These are phyloP conservation scores for Clinocottus analis DNA, from an alignment of 2,113 vertebrate species.

Conservation along the genomic window DNA sequence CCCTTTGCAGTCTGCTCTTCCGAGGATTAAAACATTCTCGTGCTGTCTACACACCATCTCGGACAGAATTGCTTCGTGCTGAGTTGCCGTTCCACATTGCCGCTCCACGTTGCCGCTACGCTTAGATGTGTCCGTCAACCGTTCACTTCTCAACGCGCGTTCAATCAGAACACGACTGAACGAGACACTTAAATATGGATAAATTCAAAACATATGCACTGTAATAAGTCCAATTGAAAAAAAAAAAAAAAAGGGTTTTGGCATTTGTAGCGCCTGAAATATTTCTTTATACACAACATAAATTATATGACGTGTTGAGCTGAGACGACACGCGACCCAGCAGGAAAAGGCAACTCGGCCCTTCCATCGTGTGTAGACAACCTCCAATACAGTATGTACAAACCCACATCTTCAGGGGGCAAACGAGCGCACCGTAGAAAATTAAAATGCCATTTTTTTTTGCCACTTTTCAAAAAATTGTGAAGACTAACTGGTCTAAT, in stretches of 20 bases:
- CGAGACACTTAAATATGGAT: not conserved
- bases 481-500: constrained; percentile 64
- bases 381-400: constrained; percentile 87
- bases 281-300: constrained; percentile 28
- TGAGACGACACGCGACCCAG: not conserved
- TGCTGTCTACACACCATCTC: constrained; percentile 70
- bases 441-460: constrained; percentile 73
- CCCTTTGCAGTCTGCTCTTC: constrained; percentile 86
- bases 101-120: not conserved
- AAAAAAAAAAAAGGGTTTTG: constrained; percentile 6
- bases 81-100: not conserved
- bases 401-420: constrained; percentile 79
- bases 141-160: not conserved
- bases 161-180: constrained; percentile 5
- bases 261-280: constrained; percentile 19
- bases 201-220: not conserved
- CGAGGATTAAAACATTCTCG: constrained; percentile 92
- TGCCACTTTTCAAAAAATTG: constrained; percentile 62
- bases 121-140: constrained; percentile 16
- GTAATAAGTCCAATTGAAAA: constrained; percentile 17
- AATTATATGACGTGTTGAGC: constrained; percentile 16
- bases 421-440: constrained; percentile 65
- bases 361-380: constrained; percentile 48
- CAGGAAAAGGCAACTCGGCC: constrained; percentile 21
- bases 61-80: constrained; percentile 14